These are phyloP conservation scores for Rynchops niger DNA, from an alignment of 2,113 vertebrate species.

Conservation along the genomic window DNA sequence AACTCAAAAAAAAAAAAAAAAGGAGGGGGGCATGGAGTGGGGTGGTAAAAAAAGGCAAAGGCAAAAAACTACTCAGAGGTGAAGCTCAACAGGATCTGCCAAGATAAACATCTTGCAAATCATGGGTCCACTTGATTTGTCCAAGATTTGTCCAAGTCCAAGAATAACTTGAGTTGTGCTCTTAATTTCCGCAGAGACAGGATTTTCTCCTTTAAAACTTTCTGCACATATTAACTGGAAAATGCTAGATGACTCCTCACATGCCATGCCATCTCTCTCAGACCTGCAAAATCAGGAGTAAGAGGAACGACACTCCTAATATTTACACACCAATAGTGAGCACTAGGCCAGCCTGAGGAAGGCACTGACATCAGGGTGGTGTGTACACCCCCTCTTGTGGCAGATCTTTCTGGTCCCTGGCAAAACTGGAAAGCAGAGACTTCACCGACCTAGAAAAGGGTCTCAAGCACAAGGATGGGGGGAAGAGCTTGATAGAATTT, in stretches of 20 bases:
- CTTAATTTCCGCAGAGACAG: background rate
- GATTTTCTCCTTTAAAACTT: background rate
- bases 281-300: background rate
- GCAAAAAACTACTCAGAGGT: background rate
- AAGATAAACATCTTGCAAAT: background rate
- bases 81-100: background rate
- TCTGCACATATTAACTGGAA: background rate
- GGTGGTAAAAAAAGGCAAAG: background rate
- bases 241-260: background rate
- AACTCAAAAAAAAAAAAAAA: background rate
- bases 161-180: background rate
- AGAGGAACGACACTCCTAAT: background rate
- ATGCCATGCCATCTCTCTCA: background rate
- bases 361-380: background rate
- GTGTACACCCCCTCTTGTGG: conserved; percentile 29
- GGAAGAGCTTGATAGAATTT: background rate
- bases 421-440: background rate
- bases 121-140: background rate
- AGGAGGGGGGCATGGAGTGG: accelerated
- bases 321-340: background rate
- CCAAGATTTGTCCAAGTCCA: too few species aligned
- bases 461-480: background rate
- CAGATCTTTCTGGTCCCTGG: background rate
- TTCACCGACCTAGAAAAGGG: background rate
- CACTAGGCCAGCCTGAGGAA: background rate